Conservation (phyloP, 2,797 vertebrate genomes). For the Rhinatrema bivittatum region DNA sequence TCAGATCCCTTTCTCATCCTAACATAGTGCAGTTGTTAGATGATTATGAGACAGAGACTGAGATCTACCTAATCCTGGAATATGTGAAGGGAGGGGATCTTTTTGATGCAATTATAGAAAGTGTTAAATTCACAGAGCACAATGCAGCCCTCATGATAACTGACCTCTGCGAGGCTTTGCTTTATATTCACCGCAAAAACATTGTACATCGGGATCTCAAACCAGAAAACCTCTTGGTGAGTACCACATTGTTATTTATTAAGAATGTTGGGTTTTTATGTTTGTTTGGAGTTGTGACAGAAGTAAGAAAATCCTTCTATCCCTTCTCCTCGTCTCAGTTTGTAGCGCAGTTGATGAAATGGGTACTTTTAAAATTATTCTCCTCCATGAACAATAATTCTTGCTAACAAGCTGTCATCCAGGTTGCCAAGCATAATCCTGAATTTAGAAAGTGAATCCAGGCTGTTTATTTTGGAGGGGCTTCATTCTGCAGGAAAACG, state of each 20-base stretch:
- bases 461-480: too few species aligned
- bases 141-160: constrained; percentile 78
- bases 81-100: constrained; percentile 86
- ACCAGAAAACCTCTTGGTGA: constrained; percentile 93
- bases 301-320: too few species aligned
- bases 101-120: constrained; percentile 86
- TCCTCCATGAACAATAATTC: too few species aligned
- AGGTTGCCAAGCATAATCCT: too few species aligned
- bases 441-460: too few species aligned
- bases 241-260: constrained; percentile 30
- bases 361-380: too few species aligned
- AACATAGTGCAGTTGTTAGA: constrained; percentile 81
- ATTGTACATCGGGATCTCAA: constrained; percentile 94
- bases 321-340: too few species aligned
- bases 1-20: constrained; percentile 79
- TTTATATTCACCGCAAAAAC: constrained; percentile 83
- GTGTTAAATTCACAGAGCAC: constrained; percentile 75
- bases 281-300: too few species aligned
- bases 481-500: too few species aligned
- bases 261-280: too few species aligned
- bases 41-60: constrained; percentile 74
- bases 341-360: too few species aligned
- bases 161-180: constrained; percentile 80
- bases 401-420: too few species aligned
- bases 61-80: constrained; percentile 90